Conservation (phyloP, 1,140 invertebrate genomes). For the Myzus persicae region DNA sequence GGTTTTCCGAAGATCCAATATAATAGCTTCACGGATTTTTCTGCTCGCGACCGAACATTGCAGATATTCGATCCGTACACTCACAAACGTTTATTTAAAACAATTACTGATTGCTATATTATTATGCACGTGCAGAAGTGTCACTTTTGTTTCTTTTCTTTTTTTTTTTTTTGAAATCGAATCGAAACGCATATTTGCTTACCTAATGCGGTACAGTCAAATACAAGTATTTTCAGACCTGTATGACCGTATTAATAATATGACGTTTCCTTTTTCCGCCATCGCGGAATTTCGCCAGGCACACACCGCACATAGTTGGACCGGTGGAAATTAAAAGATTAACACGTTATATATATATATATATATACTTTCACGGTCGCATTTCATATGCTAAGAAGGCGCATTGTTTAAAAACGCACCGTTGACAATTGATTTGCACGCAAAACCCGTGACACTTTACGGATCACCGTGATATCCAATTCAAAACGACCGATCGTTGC, state of each 20-base stretch:
- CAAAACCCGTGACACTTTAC: conserved; percentile 43
- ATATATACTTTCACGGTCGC: conserved; percentile 15
- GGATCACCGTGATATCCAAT: conserved; percentile 20
- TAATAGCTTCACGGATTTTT: neutral
- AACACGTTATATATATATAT: too few relatives aligned
- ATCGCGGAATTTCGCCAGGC: neutral
- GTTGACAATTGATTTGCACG: conserved; percentile 47
- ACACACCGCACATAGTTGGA: too few relatives aligned
- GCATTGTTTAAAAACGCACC: conserved; percentile 9
- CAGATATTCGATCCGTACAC: neutral
- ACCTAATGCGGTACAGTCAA: neutral
- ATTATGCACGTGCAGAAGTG: neutral
- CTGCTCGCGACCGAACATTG: neutral
- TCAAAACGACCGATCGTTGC: conserved; percentile 1
- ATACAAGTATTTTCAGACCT: neutral
- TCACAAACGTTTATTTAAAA: neutral
- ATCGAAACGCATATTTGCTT: neutral
- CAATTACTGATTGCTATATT: neutral
- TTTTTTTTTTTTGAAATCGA: neutral
- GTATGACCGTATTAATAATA: neutral
- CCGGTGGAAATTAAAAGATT: conserved; percentile 25
- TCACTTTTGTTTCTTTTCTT: neutral
- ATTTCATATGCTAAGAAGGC: conserved; percentile 1
- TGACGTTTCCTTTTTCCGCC: conserved; percentile 2
- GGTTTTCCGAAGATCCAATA: neutral